Evolutionary conservation across 2,888 invertebrate genomes (phyloP).

Genomic region (Eupithecia dodoneata): DNA sequence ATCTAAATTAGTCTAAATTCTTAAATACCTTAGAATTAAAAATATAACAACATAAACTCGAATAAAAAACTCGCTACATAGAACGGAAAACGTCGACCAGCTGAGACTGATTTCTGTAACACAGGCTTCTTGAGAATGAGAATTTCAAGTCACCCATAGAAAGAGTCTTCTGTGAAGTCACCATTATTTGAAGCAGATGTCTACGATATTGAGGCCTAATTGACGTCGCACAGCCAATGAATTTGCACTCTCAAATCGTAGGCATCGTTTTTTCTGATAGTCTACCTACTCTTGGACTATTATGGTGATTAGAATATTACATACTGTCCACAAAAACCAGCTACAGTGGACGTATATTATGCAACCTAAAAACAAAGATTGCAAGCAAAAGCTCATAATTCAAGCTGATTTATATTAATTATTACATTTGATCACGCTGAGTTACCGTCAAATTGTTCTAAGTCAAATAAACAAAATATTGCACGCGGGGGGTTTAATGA

Average conservation of each 20-base stretch:
- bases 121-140: neutral
- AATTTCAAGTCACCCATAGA: neutral
- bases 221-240: conserved; percentile 4
- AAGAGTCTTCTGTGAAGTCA: too few relatives aligned
- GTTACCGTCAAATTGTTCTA: neutral
- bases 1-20: neutral
- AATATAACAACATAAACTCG: neutral
- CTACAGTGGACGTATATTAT: neutral
- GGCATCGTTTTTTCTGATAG: neutral
- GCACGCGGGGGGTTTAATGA: neutral
- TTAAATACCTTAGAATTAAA: conserved; percentile 3
- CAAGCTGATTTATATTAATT: conserved; percentile 1
- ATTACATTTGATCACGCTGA: neutral
- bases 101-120: neutral
- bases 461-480: neutral
- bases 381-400: neutral
- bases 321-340: neutral
- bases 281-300: neutral
- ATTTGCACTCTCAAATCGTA: conserved; percentile 1
- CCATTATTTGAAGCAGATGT: neutral
- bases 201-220: neutral
- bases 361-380: neutral
- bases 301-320: neutral
- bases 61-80: neutral
- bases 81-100: neutral